Evolutionary conservation across 1,140 invertebrate species (phyloP).

Genomic region (Apocrypta bakeri): DNA sequence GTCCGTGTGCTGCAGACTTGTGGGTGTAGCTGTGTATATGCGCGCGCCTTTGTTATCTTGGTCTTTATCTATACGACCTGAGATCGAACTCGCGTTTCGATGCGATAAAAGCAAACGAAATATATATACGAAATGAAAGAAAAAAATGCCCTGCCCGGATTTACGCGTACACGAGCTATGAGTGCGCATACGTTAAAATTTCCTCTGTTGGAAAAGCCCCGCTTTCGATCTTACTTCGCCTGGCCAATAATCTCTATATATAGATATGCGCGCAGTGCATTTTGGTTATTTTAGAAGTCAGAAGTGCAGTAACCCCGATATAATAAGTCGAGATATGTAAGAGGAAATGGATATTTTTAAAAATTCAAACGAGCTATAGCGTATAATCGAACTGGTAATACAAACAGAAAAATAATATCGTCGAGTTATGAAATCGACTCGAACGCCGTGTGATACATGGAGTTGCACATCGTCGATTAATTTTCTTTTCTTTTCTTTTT

Average conservation of each 20-base stretch:
- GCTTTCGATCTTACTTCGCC: not conserved
- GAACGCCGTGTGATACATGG: no score
- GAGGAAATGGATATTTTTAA: no score
- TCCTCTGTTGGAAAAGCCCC: no score
- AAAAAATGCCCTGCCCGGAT: not conserved
- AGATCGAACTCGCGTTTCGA: not conserved
- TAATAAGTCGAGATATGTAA: not conserved
- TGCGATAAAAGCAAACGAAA: constrained; percentile 5
- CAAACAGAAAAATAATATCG: not conserved
- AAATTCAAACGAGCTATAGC: no score
- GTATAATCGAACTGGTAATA: no score
- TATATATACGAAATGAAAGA: not conserved
- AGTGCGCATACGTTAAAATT: not conserved
- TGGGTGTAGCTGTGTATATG: not conserved
- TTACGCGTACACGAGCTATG: not conserved
- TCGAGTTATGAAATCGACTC: no score
- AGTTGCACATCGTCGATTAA: no score
- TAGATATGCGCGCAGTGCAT: no score
- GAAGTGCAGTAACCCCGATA: not conserved
- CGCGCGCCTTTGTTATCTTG: constrained; percentile 16
- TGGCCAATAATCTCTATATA: not conserved
- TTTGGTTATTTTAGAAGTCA: not conserved
- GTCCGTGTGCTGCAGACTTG: not conserved
- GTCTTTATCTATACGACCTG: constrained; percentile 11
- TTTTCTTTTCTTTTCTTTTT: no score